Evolutionary conservation across 2,888 invertebrate species (phyloP), one percentile per base, ranked within the genome.

Genomic region (Microplitis manilae): DNA sequence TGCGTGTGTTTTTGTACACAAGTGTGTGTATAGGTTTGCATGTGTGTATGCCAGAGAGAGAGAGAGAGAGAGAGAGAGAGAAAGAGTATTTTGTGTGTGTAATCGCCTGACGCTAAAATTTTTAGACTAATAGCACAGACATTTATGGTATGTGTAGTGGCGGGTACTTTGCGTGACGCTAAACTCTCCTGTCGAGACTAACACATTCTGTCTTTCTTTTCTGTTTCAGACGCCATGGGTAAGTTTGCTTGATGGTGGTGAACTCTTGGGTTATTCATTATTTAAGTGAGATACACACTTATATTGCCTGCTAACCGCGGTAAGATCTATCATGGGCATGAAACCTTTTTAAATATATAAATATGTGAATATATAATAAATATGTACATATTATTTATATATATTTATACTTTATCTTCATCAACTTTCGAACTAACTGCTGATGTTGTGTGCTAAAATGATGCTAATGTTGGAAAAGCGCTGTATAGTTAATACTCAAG

Each of bases 221-320:
- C 93, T 94, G 94, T 94, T 94, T 89, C 94, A 95, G 94, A 94
- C 92, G 94, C 94, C 90, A 94, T 94, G 93, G 94, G 94, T 95
- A 93, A 94, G 94, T 93, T 91, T 89, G 86, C 74, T 50, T 50
- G 50, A 50, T 50, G 50, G 50, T 50, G 13, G 50, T 70, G 71
- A 70, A 76, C 59, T 67, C 20, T 65, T 62, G 64, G 30, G 59
- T 67, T 67, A 67, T 73, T 67, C 59, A 59, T 40, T 50, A 50
- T 50, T 50, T 50, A 50, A 17, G 30, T 67, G 64, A 62, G 64
- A 64, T 41, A 72, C 38, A 59, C 30, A 41, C 41, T 50, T 20
- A 1, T 20, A 64, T 73, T 30, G 30, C 30, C 30, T 30, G 30
- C 30, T 30, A 41, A 64, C 62, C 17, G 62, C 17, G 73, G 64